Evolutionary conservation across 2,797 vertebrate species (phyloP).

Genomic region (Pygocentrus nattereri): DNA sequence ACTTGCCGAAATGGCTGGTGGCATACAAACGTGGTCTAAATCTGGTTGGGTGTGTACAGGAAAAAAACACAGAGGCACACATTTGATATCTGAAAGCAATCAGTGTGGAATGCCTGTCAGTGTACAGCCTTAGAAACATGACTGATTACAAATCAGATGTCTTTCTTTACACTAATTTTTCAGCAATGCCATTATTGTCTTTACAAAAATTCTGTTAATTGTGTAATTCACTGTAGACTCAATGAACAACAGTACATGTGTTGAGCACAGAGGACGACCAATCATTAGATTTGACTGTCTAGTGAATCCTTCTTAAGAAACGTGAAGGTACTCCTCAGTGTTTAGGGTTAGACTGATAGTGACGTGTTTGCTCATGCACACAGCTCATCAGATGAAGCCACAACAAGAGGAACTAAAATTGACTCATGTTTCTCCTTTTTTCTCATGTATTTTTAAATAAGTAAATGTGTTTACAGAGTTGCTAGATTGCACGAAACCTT

Average conservation of each 20-base stretch:
- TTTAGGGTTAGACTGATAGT: background rate
- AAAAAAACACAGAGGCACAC: background rate
- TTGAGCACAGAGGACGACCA: background rate
- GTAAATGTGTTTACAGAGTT: background rate
- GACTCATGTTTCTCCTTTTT: background rate
- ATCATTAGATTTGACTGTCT: background rate
- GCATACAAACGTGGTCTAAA: background rate
- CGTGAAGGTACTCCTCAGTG: background rate
- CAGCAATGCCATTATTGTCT: background rate
- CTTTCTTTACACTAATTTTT: background rate
- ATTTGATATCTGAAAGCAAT: constrained; percentile 2
- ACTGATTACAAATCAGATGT: background rate
- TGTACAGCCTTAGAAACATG: background rate
- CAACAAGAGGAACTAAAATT: background rate
- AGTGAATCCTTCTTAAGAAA: background rate
- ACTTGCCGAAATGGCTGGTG: background rate
- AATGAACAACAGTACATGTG: background rate
- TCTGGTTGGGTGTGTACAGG: background rate
- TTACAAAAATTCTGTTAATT: background rate
- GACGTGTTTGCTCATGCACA: background rate
- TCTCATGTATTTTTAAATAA: too few species aligned
- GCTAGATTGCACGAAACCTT: background rate
- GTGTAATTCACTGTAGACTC: background rate
- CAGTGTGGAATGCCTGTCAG: background rate
- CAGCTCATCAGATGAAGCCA: background rate